Evolutionary conservation across 1,140 invertebrate species (phyloP), one percentile per base, ranked within the genome.

Genomic region (Rhynchophorus ferrugineus): DNA sequence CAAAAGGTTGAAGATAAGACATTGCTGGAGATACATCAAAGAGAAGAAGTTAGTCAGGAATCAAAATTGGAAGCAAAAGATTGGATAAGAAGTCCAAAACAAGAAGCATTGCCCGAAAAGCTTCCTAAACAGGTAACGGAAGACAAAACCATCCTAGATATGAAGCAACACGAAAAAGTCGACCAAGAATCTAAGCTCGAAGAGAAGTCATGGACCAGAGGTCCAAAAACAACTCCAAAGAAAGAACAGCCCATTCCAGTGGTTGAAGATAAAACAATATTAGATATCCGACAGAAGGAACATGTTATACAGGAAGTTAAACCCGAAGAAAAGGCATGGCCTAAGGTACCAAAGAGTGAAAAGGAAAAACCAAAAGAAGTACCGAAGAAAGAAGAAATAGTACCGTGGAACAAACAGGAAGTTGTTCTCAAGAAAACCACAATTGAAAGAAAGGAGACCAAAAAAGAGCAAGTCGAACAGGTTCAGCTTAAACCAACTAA

Each of bases 1-100:
- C 64, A 70, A 63, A 64, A 68, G 42, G 60, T 68, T 54, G 71
- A 74, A 56, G 67, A 68, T 24, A 60, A 65, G n/a, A 58, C 35
- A 18, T 24, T 33, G 18, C 11, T 20, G 35, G 44, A 46, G 33
- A 44, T 24, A 38, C 39, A 44, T n/a, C 20, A 70, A 42, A 64
- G 69, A 45, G 67, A 41, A 49, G 37, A 14, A n/a, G 14, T 35
- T 11, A 18, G n/a, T n/a, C n/a, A n/a, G n/a, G n/a, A n/a, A n/a
- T n/a, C n/a, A n/a, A n/a, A n/a, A n/a, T n/a, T n/a, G n/a, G n/a
- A n/a, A n/a, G n/a, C n/a, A n/a, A n/a, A n/a, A n/a, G n/a, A n/a
- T n/a, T n/a, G n/a, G n/a, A n/a, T n/a, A n/a, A n/a, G n/a, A n/a
- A n/a, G n/a, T n/a, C n/a, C n/a, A n/a, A n/a, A n/a, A n/a, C n/a